Percentiles rank a stretch among this genome's conserved stretches.
Evolutionary conservation across 2,797 vertebrate species (phyloP).

Genomic region (Diceros bicornis): DNA sequence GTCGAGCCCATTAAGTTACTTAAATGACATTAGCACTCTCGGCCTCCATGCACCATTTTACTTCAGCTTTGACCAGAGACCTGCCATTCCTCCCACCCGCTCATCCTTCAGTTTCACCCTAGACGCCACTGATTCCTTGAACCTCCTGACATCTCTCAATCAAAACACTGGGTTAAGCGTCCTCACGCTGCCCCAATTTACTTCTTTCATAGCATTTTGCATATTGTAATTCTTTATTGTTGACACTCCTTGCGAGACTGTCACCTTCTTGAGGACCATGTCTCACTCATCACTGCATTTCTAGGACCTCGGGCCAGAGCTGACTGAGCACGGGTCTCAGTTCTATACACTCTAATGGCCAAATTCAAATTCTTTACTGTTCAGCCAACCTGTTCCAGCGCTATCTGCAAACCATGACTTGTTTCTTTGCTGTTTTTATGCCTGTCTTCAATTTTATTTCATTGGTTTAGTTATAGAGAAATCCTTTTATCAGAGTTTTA

Average conservation of each 20-base stretch:
- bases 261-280: neutral
- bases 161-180: neutral
- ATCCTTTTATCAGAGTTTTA: neutral
- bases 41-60: neutral
- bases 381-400: neutral
- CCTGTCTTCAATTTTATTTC: neutral
- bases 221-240: neutral
- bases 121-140: neutral
- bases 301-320: neutral
- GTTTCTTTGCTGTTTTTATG: neutral
- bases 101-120: neutral
- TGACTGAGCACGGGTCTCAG: neutral
- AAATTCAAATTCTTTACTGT: neutral
- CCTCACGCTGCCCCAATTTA: neutral
- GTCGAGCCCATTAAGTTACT: neutral
- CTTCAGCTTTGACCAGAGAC: neutral
- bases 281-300: neutral
- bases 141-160: neutral
- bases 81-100: neutral
- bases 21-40: neutral
- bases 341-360: neutral
- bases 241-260: too few species aligned
- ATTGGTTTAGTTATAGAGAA: neutral
- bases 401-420: neutral
- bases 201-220: neutral